Evolutionary conservation across 2,888 invertebrate genomes (phyloP).

Genomic region (Eilema griseolum): DNA sequence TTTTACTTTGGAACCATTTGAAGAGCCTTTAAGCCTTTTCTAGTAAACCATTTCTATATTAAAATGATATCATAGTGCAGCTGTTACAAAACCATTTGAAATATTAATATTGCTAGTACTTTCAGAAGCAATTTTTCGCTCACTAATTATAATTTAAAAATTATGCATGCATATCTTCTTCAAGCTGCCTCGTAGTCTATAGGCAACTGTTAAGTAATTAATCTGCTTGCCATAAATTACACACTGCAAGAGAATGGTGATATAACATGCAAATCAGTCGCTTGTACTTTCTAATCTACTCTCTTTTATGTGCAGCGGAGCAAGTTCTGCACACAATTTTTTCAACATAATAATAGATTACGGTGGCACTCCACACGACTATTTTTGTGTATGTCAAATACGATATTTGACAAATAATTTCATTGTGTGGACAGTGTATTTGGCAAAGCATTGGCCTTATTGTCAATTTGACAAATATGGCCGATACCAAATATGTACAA

Average conservation of each 20-base stretch:
- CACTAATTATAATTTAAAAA: not conserved
- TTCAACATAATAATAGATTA: no score
- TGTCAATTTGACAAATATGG: no score
- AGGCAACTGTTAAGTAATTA: conserved; percentile 15
- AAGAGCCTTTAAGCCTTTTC: not conserved
- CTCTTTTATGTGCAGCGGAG: no score
- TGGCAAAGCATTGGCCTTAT: no score
- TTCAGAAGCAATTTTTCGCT: not conserved
- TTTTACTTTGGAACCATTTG: not conserved
- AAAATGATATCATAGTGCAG: not conserved
- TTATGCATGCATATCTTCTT: not conserved
- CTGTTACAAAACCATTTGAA: not conserved
- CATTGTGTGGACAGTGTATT: no score
- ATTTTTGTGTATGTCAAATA: no score
- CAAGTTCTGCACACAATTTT: no score
- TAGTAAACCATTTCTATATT: not conserved
- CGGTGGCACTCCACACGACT: no score
- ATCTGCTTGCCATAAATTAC: conserved; percentile 16
- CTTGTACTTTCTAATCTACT: not conserved
- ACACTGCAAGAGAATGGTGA: conserved; percentile 3
- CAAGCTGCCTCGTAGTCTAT: not conserved
- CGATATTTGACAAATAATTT: no score
- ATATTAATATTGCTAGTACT: not conserved
- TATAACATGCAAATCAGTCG: conserved; percentile 13
- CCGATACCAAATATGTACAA: no score